These are phyloP conservation scores for human (Homo sapiens) DNA, from an alignment of 2,113 vertebrate genomes.

Conservation along the genomic window GRCh38 chr12:53542501-53543000, in stretches of 20 bases:
- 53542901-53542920: neutral
- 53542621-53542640: too few relatives aligned
- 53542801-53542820: conserved; percentile 4
- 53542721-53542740: neutral
- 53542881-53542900: conserved; percentile 28
- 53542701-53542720: too few relatives aligned
- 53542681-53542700: too few relatives aligned
- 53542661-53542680: too few relatives aligned
- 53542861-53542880: neutral
- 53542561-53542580: too few relatives aligned
- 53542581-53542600: too few relatives aligned
- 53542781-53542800: conserved; percentile 12
- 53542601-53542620: too few relatives aligned
- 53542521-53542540: too few relatives aligned
- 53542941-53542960: neutral
- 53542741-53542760: conserved; percentile 1
- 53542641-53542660: too few relatives aligned
- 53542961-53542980: conserved; percentile 14
- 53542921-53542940: neutral
- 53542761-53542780: neutral
- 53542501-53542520: too few relatives aligned
- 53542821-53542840: neutral
- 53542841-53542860: neutral
- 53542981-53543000: neutral
- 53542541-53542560: too few relatives aligned